Evolutionary conservation across 2,797 vertebrate species (phyloP).

Genomic region (Anguilla obscura): DNA sequence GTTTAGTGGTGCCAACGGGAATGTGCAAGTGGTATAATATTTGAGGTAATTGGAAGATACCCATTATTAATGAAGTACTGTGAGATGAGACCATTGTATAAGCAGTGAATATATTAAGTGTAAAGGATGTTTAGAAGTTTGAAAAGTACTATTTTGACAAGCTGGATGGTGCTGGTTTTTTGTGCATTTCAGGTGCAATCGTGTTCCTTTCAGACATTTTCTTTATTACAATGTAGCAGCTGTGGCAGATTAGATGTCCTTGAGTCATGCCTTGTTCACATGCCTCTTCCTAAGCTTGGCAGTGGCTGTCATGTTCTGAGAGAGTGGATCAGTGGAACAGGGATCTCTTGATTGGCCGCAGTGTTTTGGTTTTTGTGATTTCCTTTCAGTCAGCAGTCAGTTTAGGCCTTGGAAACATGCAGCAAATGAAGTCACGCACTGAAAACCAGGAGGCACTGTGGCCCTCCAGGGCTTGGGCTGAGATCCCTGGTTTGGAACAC

Average conservation of each 20-base stretch:
- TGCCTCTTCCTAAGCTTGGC: background rate
- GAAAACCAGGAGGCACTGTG: background rate
- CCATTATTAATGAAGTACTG: background rate
- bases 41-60: background rate
- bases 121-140: background rate
- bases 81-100: background rate
- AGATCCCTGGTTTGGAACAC: background rate
- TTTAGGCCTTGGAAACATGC: background rate
- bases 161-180: background rate
- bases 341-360: background rate
- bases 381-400: background rate
- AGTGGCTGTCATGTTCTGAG: background rate
- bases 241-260: background rate
- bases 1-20: background rate
- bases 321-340: background rate
- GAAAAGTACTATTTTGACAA: background rate
- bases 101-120: background rate
- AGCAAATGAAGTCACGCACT: background rate
- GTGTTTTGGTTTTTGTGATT: background rate
- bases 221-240: background rate
- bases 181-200: conserved; percentile 6
- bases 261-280: background rate
- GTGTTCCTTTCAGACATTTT: background rate
- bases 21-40: background rate
- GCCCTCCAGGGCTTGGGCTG: background rate